A percentile compares a stretch with the other conserved stretches of the same genome.
phyloP scores from a whole-genome alignment of 2,797 vertebrate genomes.

The Triplophysa yarkandensis region DNA sequence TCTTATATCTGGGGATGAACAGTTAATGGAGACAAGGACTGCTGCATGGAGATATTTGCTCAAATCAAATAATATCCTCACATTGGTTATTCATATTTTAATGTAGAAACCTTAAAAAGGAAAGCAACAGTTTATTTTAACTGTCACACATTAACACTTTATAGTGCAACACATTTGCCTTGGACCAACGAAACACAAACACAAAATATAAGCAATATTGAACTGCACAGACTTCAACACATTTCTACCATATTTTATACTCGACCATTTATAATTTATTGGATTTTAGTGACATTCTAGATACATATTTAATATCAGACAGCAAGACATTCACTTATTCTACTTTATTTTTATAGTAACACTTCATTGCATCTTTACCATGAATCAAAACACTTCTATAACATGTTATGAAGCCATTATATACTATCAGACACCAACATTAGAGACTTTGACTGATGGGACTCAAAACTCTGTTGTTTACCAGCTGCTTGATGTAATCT shows the following conservation, averaged over 20 bases:
- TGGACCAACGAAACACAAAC: not conserved
- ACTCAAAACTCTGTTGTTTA: constrained; percentile 52
- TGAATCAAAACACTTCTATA: too few species aligned
- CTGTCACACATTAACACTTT: constrained; percentile 18
- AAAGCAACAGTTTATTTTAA: not conserved
- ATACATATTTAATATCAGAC: too few species aligned
- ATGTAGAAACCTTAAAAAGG: not conserved
- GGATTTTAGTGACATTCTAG: too few species aligned
- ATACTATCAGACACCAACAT: constrained; percentile 25
- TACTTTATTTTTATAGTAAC: too few species aligned
- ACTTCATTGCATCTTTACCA: too few species aligned
- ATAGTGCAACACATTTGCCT: not conserved
- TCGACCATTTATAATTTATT: too few species aligned
- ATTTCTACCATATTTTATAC: too few species aligned
- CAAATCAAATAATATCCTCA: not conserved
- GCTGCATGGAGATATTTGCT: too few species aligned
- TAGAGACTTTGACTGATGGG: constrained; percentile 56
- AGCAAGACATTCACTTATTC: too few species aligned
- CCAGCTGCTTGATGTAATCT: constrained; percentile 62
- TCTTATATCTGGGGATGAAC: too few species aligned
- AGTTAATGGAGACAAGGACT: too few species aligned
- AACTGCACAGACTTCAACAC: not conserved
- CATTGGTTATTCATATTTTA: not conserved
- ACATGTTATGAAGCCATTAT: not conserved
- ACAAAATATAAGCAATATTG: not conserved